Evolutionary conservation across 92 coral and sea anemone species (phyloP).

Genomic region (Isaurus tuberculatus): DNA sequence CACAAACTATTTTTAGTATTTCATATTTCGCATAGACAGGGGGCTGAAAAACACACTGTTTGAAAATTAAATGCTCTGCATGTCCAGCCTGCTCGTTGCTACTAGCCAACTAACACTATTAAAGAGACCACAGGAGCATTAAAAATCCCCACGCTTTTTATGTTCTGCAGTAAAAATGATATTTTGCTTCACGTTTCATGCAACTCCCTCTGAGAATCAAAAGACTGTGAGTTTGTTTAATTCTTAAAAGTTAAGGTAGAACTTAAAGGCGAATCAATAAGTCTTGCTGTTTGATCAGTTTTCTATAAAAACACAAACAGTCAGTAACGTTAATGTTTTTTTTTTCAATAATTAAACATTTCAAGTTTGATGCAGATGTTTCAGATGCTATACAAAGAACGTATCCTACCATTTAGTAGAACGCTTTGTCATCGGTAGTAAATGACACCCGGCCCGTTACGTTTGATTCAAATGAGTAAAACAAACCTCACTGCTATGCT

Average conservation of each 20-base stretch:
- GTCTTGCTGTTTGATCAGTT: background rate
- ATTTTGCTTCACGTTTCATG: too few relatives aligned
- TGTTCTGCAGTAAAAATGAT: too few relatives aligned
- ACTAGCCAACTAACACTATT: background rate
- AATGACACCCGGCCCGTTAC: background rate
- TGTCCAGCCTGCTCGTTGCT: background rate
- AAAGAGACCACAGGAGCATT: background rate
- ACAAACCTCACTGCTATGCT: background rate
- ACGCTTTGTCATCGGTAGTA: background rate
- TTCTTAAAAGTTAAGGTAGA: too few relatives aligned
- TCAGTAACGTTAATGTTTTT: background rate
- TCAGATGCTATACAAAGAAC: background rate
- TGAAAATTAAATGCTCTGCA: conserved; percentile 2
- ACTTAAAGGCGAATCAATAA: too few relatives aligned
- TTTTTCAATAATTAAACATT: too few relatives aligned
- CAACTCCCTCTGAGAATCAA: too few relatives aligned
- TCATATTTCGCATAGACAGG: background rate
- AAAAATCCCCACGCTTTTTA: too few relatives aligned
- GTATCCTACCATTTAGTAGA: background rate
- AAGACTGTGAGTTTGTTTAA: too few relatives aligned
- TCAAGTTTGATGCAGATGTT: background rate
- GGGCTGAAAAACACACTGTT: conserved; percentile 2
- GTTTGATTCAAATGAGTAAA: background rate
- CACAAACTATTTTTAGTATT: background rate
- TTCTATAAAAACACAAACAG: background rate